phyloP scores from a whole-genome alignment of 2,888 invertebrate species.

The Pandemis heparana region DNA sequence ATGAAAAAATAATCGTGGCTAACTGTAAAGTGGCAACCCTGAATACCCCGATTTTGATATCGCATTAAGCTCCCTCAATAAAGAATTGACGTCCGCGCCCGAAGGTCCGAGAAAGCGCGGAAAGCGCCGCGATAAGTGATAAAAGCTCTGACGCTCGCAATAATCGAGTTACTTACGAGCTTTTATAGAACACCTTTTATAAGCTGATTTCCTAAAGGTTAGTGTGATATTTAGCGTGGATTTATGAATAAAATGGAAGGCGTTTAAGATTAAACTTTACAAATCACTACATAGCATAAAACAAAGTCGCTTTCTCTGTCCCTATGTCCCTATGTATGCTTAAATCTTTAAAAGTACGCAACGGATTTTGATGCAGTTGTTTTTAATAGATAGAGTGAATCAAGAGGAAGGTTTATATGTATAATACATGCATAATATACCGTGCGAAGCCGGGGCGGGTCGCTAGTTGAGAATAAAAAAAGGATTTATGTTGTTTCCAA shows the following conservation, averaged over 20 bases:
- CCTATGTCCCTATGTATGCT: too few species aligned
- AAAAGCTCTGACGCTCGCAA: conserved; percentile 22
- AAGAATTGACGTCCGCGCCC: conserved; percentile 17
- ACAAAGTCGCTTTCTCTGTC: too few species aligned
- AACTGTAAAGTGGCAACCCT: conserved; percentile 23
- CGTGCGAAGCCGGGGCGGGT: too few species aligned
- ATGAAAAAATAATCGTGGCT: conserved; percentile 16
- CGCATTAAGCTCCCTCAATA: conserved; percentile 17
- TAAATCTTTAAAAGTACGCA: too few species aligned
- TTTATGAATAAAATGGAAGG: not conserved
- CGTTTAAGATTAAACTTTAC: not conserved
- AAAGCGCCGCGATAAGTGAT: conserved; percentile 28
- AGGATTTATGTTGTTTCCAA: too few species aligned
- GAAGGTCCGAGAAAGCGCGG: conserved; percentile 17
- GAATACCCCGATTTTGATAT: conserved; percentile 25
- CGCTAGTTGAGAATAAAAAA: too few species aligned
- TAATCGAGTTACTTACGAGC: conserved; percentile 33
- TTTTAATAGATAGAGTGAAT: too few species aligned
- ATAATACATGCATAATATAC: too few species aligned
- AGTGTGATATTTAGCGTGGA: conserved; percentile 4
- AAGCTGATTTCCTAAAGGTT: conserved; percentile 26
- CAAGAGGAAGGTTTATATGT: too few species aligned
- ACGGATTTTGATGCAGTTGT: too few species aligned
- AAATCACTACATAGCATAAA: not conserved
- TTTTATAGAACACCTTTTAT: conserved; percentile 29